Evolutionary conservation across 2,888 invertebrate species (phyloP).

Genomic region (Mycalesis mineus): DNA sequence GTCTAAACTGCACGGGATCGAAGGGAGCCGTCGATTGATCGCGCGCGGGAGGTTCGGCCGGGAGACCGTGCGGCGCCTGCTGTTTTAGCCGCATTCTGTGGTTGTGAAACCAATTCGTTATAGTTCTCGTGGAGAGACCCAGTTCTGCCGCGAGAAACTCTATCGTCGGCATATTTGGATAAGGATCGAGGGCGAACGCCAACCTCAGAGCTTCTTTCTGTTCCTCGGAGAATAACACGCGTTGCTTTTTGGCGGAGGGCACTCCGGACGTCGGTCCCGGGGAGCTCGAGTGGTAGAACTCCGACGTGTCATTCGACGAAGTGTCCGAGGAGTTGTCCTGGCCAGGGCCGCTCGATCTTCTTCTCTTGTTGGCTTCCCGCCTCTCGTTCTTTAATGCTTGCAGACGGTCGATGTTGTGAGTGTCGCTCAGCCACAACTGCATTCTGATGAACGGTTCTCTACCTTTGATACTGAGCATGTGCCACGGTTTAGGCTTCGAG

Average conservation of each 20-base stretch:
- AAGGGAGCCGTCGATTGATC: slow-evolving; percentile 88
- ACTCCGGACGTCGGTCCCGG: slow-evolving; percentile 86
- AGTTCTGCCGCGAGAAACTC: slow-evolving; percentile 96
- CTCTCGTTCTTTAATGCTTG: slow-evolving; percentile 94
- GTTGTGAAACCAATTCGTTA: slow-evolving; percentile 99
- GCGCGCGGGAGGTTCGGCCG: slow-evolving; percentile 85
- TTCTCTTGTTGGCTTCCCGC: slow-evolving; percentile 92
- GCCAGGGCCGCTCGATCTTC: slow-evolving; percentile 88
- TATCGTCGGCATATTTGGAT: slow-evolving; percentile 97
- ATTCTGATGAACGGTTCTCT: slow-evolving; percentile 97
- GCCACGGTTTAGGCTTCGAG: slow-evolving; percentile 99
- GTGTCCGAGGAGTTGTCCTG: slow-evolving; percentile 93
- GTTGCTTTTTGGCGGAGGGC: slow-evolving; percentile 94
- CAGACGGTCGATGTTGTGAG: slow-evolving; percentile 94
- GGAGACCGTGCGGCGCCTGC: slow-evolving; percentile 88
- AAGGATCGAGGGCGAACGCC: slow-evolving; percentile 97
- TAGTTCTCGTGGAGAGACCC: slow-evolving; percentile 94
- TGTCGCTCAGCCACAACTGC: slow-evolving; percentile 98
- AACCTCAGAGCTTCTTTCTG: slow-evolving; percentile 97
- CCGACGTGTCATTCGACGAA: slow-evolving; percentile 91
- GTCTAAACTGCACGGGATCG: slow-evolving; percentile 94
- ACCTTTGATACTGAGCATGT: slow-evolving; percentile 98
- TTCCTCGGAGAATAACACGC: slow-evolving; percentile 98
- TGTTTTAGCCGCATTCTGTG: slow-evolving; percentile 98
- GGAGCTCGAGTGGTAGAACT: slow-evolving; percentile 91